Percentiles rank a stretch among this genome's conserved stretches.
phyloP scores from a whole-genome alignment of 2,888 invertebrate genomes.

The Hofmannophila pseudospretella region DNA sequence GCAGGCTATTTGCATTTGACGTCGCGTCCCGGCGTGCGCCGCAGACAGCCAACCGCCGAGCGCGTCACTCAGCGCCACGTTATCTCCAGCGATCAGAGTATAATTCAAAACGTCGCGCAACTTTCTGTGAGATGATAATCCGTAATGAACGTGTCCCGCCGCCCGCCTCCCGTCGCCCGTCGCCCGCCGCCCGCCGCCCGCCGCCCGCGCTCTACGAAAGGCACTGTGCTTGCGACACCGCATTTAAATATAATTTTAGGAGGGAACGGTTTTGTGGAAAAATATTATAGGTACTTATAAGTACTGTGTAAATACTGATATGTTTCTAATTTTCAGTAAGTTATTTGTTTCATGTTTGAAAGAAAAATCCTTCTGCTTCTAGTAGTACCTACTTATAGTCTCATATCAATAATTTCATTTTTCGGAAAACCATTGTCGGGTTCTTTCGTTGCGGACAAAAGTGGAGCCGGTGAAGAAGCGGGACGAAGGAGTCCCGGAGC shows the following conservation, averaged over 20 bases:
- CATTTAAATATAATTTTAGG: background rate
- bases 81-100: conserved; percentile 23
- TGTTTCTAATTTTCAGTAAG: too few species aligned
- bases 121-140: conserved; percentile 21
- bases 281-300: too few species aligned
- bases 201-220: background rate
- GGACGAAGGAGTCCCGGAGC: too few species aligned
- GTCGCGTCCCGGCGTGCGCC: conserved; percentile 5
- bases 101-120: conserved; percentile 20
- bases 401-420: background rate
- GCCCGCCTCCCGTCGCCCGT: too few species aligned
- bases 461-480: too few species aligned
- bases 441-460: background rate
- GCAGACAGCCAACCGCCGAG: background rate
- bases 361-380: too few species aligned
- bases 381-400: background rate
- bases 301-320: too few species aligned
- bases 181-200: background rate
- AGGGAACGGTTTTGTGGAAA: background rate
- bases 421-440: background rate
- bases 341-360: too few species aligned
- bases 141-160: conserved; percentile 13
- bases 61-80: conserved; percentile 17
- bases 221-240: background rate
- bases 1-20: background rate